Conservation (phyloP, 1,140 invertebrate genomes). For the Procambarus virginalis region DNA sequence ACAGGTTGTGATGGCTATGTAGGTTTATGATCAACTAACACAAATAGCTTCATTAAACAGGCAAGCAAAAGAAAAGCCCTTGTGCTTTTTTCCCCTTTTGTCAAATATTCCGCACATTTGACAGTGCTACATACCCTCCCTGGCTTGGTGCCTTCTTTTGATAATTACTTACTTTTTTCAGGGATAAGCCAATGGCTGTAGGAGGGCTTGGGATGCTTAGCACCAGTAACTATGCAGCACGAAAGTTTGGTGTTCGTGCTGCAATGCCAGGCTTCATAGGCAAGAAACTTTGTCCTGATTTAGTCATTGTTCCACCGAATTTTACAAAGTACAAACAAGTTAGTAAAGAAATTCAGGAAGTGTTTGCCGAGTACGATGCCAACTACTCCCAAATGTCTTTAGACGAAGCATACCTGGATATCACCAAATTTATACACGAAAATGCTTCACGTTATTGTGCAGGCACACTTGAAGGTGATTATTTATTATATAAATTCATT, state of each 20-base stretch:
- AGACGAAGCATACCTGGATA: constrained; percentile 81
- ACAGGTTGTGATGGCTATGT: too few relatives aligned
- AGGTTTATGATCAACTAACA: too few relatives aligned
- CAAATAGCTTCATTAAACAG: too few relatives aligned
- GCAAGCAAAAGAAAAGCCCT: not conserved
- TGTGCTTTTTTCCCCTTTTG: not conserved
- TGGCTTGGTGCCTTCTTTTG: too few relatives aligned
- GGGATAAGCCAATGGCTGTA: constrained; percentile 81
- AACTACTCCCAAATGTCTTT: constrained; percentile 78
- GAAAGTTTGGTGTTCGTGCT: constrained; percentile 81
- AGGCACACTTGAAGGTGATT: constrained; percentile 68
- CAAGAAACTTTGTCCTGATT: constrained; percentile 80
- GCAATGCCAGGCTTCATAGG: constrained; percentile 85
- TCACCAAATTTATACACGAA: constrained; percentile 76
- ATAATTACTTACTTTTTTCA: constrained; percentile 17
- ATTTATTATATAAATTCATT: too few relatives aligned
- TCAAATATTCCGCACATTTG: too few relatives aligned
- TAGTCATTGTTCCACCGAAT: constrained; percentile 78
- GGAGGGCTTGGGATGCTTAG: constrained; percentile 79
- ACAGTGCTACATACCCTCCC: too few relatives aligned
- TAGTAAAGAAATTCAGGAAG: constrained; percentile 75
- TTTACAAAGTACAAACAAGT: constrained; percentile 78
- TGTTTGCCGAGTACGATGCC: constrained; percentile 77
- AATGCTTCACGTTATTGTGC: constrained; percentile 72
- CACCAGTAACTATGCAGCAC: constrained; percentile 81